These are phyloP conservation scores for Ametastegia equiseti DNA, from an alignment of 2,888 invertebrate species.

Conservation along the genomic window DNA sequence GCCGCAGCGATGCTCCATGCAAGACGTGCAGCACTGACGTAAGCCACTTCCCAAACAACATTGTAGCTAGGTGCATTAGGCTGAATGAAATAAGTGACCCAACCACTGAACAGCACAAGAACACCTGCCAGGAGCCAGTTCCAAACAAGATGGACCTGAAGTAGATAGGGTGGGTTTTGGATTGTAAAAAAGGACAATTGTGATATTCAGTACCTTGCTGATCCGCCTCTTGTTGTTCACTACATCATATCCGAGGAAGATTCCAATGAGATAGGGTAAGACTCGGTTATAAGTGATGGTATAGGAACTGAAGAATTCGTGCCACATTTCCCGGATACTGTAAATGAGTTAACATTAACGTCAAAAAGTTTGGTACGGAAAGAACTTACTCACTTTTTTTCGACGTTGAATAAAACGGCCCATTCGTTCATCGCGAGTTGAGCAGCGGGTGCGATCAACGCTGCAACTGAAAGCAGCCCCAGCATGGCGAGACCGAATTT, in stretches of 20 bases:
- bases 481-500: constrained; percentile 69
- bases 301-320: constrained; percentile 50
- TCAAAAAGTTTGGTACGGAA: neutral
- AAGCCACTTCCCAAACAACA: constrained; percentile 70
- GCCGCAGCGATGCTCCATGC: constrained; percentile 76
- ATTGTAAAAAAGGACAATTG: neutral
- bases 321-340: neutral
- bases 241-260: constrained; percentile 51
- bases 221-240: neutral
- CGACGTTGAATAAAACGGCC: constrained; percentile 63
- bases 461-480: constrained; percentile 60
- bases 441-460: constrained; percentile 66
- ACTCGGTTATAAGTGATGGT: constrained; percentile 50
- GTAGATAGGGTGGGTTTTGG: neutral
- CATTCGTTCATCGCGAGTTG: constrained; percentile 73
- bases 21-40: constrained; percentile 74
- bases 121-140: neutral
- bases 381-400: neutral
- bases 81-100: constrained; percentile 48
- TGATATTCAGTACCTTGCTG: neutral
- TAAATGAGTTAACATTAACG: neutral
- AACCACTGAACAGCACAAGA: neutral
- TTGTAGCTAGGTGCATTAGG: constrained; percentile 66
- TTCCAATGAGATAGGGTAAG: constrained; percentile 55
- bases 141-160: constrained; percentile 45